phyloP scores from a whole-genome alignment of 2,797 vertebrate species.

The Fringilla coelebs region DNA sequence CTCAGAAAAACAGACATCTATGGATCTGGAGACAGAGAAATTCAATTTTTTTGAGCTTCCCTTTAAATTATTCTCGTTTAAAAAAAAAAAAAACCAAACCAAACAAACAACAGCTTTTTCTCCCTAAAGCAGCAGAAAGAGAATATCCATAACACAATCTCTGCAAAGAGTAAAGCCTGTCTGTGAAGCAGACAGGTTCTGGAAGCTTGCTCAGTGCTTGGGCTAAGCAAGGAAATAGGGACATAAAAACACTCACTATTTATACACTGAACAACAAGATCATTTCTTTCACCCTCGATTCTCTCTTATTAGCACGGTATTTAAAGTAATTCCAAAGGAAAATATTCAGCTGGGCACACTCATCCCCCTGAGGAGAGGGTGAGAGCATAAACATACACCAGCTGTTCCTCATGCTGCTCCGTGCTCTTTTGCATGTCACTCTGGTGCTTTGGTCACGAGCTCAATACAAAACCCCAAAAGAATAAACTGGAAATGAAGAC shows the following conservation, averaged over 20 bases:
- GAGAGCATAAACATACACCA: constrained; percentile 19
- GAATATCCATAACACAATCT: background rate
- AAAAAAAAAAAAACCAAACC: background rate
- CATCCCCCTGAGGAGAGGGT: background rate
- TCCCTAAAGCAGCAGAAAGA: background rate
- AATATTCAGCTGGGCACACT: background rate
- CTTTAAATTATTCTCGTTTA: background rate
- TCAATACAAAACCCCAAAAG: background rate
- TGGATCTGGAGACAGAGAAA: background rate
- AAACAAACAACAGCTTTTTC: background rate
- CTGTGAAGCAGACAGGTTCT: background rate
- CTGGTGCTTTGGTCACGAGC: background rate
- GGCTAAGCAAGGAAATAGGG: background rate
- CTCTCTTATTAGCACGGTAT: constrained; percentile 13
- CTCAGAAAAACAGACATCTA: background rate
- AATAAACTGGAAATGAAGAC: constrained; percentile 3
- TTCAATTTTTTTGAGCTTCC: background rate
- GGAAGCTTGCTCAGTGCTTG: background rate
- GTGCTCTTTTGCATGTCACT: background rate
- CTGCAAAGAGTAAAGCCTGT: background rate
- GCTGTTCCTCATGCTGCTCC: background rate
- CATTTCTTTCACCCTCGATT: background rate
- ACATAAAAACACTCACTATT: background rate
- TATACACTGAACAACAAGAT: background rate
- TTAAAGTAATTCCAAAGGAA: constrained; percentile 38